Percentiles rank a stretch among this genome's conserved stretches.
Conservation (phyloP, 2,113 vertebrate genomes). For the Paramisgurnus dabryanus region DNA sequence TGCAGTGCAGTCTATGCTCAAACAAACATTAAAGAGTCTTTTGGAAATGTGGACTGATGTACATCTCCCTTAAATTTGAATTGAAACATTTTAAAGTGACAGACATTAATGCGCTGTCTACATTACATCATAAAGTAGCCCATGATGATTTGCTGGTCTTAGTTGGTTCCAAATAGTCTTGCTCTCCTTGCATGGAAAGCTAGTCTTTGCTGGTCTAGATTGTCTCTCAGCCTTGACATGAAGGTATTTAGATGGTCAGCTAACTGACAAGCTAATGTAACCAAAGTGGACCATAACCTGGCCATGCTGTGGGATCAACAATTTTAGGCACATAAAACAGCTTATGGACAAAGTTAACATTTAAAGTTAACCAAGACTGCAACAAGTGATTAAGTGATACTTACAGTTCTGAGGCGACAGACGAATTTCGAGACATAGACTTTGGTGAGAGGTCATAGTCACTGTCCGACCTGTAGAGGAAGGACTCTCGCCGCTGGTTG, state of each 20-base stretch:
- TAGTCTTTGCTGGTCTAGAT: too few species aligned
- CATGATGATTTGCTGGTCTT: not conserved
- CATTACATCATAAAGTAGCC: too few species aligned
- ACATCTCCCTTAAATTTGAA: too few species aligned
- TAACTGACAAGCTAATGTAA: not conserved
- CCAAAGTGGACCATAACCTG: too few species aligned
- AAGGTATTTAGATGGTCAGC: not conserved
- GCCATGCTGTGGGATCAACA: too few species aligned
- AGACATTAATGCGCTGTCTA: too few species aligned
- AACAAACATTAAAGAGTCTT: not conserved
- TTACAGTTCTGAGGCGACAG: constrained; percentile 95
- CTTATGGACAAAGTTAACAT: not conserved
- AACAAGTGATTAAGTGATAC: constrained; percentile 45
- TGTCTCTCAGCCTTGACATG: too few species aligned
- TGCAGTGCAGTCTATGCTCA: not conserved
- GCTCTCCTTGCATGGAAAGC: not conserved
- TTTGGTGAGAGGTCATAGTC: constrained; percentile 98
- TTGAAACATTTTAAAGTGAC: too few species aligned
- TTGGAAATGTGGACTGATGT: too few species aligned
- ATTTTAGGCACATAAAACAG: not conserved
- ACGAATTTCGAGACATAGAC: constrained; percentile 98
- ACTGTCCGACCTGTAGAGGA: constrained; percentile 97
- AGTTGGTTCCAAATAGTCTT: not conserved
- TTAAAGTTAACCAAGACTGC: too few species aligned
- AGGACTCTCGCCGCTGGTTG: constrained; percentile 95